phyloP scores from a whole-genome alignment of 2,797 vertebrate species.

The Intellagama lesueurii region DNA sequence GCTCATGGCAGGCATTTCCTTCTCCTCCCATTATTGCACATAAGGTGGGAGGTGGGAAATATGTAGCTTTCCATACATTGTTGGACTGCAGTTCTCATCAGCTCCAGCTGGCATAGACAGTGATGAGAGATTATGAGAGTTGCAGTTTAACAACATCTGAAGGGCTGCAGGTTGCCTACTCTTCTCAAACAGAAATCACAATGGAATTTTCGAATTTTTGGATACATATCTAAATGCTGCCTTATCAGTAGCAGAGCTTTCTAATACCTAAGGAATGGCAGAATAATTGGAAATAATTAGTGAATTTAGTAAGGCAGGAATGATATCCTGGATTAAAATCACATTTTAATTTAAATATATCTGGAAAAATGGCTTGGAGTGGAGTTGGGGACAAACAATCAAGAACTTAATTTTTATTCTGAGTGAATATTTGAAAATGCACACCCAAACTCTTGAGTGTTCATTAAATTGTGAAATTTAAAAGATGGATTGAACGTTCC shows the following conservation, averaged over 20 bases:
- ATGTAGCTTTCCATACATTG: neutral
- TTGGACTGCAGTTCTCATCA: neutral
- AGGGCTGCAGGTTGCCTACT: neutral
- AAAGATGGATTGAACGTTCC: neutral
- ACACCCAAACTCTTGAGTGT: neutral
- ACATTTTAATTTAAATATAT: neutral
- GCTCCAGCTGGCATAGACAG: neutral
- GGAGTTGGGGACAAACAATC: neutral
- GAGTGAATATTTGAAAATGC: neutral
- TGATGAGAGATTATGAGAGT: neutral
- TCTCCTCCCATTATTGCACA: neutral
- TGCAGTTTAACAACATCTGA: neutral
- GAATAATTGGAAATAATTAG: neutral
- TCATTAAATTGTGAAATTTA: neutral
- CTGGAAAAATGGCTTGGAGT: neutral
- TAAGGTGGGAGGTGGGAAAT: neutral
- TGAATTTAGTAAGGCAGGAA: neutral
- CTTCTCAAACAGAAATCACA: neutral
- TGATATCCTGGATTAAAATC: neutral
- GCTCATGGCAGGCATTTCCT: neutral
- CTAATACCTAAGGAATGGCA: neutral
- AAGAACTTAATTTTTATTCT: neutral
- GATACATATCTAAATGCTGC: neutral
- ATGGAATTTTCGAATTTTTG: neutral
- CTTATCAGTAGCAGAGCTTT: neutral